Conservation (phyloP, 2,888 invertebrate genomes). For the Melieria crassipennis region DNA sequence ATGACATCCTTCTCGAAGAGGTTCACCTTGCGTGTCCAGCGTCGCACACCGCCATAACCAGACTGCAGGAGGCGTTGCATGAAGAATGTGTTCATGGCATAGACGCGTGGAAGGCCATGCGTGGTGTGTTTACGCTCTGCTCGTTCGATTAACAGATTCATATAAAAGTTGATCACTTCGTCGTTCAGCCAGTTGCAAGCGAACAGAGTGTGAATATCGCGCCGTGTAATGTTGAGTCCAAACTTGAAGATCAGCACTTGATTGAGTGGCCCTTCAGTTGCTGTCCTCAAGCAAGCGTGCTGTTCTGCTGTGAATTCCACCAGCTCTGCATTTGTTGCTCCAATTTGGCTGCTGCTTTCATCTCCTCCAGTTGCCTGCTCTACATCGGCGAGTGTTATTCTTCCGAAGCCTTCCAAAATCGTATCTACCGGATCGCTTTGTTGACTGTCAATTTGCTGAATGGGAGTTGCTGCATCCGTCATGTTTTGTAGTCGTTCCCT, state of each 20-base stretch:
- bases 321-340: constrained; percentile 65
- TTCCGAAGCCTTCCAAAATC: constrained; percentile 66
- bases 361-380: constrained; percentile 67
- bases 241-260: constrained; percentile 68
- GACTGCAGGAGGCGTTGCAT: constrained; percentile 82
- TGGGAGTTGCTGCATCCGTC: constrained; percentile 65
- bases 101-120: constrained; percentile 74
- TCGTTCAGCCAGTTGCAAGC: constrained; percentile 95
- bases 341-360: constrained; percentile 60
- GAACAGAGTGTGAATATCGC: constrained; percentile 82
- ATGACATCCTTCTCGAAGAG: constrained; percentile 86
- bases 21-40: constrained; percentile 89
- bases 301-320: constrained; percentile 76
- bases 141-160: constrained; percentile 88
- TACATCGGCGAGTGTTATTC: constrained; percentile 53
- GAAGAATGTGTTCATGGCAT: constrained; percentile 96
- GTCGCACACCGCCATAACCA: constrained; percentile 80
- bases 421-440: constrained; percentile 67
- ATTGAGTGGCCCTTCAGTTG: constrained; percentile 70
- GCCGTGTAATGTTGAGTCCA: constrained; percentile 73
- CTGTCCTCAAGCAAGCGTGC: constrained; percentile 69
- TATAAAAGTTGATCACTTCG: constrained; percentile 95
- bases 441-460: constrained; percentile 47
- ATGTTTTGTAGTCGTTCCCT: constrained; percentile 65
- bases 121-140: constrained; percentile 69